Evolutionary conservation across 2,888 invertebrate genomes (phyloP).

Genomic region (Eristalis arbustorum): DNA sequence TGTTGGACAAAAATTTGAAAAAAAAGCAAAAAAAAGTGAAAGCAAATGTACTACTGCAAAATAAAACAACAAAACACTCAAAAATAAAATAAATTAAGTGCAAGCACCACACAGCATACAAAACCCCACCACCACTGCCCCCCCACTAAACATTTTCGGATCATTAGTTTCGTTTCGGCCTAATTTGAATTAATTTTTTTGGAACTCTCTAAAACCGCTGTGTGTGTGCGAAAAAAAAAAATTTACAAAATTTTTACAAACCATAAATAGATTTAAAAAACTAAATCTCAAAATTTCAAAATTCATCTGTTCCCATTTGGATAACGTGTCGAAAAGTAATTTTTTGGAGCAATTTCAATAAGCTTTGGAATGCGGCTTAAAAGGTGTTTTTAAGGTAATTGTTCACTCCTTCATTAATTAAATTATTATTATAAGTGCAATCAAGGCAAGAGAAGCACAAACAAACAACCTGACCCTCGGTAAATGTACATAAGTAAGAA

Average conservation of each 20-base stretch:
- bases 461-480: slow-evolving; percentile 26
- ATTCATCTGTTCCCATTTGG: background rate
- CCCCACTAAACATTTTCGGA: slow-evolving; percentile 8
- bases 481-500: background rate
- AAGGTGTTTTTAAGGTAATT: slow-evolving; percentile 31
- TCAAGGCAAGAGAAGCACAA: background rate
- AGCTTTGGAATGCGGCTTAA: slow-evolving; percentile 41
- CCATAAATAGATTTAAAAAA: background rate
- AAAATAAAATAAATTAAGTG: slow-evolving; percentile 55
- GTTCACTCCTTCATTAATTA: background rate
- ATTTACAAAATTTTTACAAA: slow-evolving; percentile 30
- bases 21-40: slow-evolving; percentile 47
- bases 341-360: slow-evolving; percentile 1
- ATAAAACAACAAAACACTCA: slow-evolving; percentile 18
- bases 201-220: slow-evolving; percentile 39
- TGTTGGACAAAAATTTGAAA: background rate
- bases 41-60: slow-evolving; percentile 16
- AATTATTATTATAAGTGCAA: background rate
- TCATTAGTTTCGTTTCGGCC: slow-evolving; percentile 34
- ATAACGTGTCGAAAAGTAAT: background rate
- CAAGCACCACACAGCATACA: slow-evolving; percentile 61
- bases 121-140: background rate
- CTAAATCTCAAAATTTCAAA: background rate
- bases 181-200: slow-evolving; percentile 32
- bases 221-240: slow-evolving; percentile 56